phyloP scores from a whole-genome alignment of 2,888 invertebrate species.

The Escarpia spicata region DNA sequence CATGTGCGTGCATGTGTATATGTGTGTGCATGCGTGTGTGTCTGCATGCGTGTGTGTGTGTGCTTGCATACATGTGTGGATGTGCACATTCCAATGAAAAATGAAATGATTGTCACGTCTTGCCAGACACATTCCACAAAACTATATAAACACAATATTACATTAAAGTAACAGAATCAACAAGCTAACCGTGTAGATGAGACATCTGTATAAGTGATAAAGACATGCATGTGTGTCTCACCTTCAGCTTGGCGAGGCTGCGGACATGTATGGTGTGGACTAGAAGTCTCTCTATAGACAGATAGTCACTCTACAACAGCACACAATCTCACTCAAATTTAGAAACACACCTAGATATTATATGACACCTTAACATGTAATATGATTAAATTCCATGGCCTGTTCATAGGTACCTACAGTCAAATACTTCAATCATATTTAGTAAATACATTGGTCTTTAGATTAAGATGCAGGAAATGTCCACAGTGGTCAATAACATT shows the following conservation, averaged over 20 bases:
- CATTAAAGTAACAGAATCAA: not conserved
- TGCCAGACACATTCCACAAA: not conserved
- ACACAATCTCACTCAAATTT: not conserved
- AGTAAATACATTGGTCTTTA: not conserved
- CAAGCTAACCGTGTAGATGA: too few species aligned
- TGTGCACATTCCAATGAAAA: not conserved
- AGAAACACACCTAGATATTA: not conserved
- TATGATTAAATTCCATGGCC: not conserved
- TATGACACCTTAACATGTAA: not conserved
- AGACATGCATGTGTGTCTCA: slow-evolving; percentile 33
- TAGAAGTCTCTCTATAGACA: slow-evolving; percentile 93
- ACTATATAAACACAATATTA: not conserved
- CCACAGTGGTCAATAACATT: not conserved
- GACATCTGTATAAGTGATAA: too few species aligned
- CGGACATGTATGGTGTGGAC: slow-evolving; percentile 95
- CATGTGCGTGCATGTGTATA: not conserved
- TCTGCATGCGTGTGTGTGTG: not conserved
- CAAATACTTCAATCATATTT: not conserved
- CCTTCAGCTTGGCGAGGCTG: slow-evolving; percentile 76
- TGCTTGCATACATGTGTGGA: not conserved
- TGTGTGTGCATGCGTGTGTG: not conserved
- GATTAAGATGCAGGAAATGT: not conserved
- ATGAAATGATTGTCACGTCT: not conserved
- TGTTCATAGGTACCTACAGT: not conserved
- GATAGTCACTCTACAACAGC: slow-evolving; percentile 77